Evolutionary conservation across 2,888 invertebrate species (phyloP).

Genomic region (Ischnus inquisitorius): DNA sequence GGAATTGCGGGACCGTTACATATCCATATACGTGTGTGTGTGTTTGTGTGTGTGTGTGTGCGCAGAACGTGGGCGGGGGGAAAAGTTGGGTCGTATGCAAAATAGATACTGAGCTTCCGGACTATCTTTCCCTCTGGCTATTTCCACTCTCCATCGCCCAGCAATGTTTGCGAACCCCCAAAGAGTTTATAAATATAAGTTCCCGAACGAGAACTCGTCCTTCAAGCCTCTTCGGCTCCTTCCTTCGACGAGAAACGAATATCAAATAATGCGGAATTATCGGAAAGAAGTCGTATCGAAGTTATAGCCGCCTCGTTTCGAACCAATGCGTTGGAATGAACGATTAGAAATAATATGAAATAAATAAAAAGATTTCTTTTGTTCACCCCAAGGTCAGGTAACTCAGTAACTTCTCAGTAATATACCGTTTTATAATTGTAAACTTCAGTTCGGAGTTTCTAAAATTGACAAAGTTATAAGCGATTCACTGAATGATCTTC

Average conservation of each 20-base stretch:
- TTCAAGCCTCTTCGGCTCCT: neutral
- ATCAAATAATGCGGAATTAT: neutral
- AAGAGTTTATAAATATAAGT: constrained; percentile 62
- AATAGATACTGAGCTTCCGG: constrained; percentile 67
- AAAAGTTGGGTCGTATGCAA: constrained; percentile 62
- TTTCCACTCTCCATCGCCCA: constrained; percentile 53
- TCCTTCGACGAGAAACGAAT: neutral
- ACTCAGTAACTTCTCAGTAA: no score
- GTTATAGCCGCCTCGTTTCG: neutral
- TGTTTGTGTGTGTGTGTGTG: constrained; percentile 11
- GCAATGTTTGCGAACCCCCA: constrained; percentile 56
- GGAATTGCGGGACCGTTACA: constrained; percentile 27
- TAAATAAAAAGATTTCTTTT: no score
- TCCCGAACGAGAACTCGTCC: constrained; percentile 8
- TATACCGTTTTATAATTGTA: no score
- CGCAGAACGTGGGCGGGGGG: constrained; percentile 27
- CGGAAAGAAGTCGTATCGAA: neutral
- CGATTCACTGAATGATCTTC: no score
- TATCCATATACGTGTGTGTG: neutral
- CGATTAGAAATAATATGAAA: neutral
- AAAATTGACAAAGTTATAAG: no score
- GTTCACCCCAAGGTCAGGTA: no score
- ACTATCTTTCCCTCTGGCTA: constrained; percentile 59
- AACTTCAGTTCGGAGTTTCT: no score
- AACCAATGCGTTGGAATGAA: neutral